A percentile compares a stretch with the other conserved stretches of the same genome.
phyloP scores from a whole-genome alignment of 2,888 invertebrate genomes.

The Metalampra italica region DNA sequence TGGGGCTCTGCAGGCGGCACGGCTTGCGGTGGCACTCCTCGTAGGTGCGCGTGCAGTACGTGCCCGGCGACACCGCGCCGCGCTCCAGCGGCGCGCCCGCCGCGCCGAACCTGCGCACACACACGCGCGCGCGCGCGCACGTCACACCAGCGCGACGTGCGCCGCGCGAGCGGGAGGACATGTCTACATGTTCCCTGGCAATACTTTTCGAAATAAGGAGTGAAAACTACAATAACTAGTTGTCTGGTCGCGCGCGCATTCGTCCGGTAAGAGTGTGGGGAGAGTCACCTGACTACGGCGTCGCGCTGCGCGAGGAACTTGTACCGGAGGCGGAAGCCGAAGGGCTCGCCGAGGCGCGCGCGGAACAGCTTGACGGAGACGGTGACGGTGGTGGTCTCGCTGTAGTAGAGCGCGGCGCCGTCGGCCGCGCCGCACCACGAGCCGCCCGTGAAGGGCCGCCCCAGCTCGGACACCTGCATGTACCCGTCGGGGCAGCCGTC shows the following conservation, averaged over 20 bases:
- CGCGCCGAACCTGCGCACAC: conserved; percentile 82
- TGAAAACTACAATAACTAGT: no score
- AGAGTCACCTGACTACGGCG: conserved; percentile 84
- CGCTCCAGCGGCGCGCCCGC: conserved; percentile 88
- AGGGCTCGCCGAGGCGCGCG: conserved; percentile 84
- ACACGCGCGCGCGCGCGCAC: not conserved
- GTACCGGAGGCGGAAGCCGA: conserved; percentile 88
- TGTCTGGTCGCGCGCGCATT: no score
- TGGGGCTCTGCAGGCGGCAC: conserved; percentile 92
- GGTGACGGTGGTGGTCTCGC: conserved; percentile 93
- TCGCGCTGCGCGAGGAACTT: conserved; percentile 89
- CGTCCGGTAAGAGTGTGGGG: no score
- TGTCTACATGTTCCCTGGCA: no score
- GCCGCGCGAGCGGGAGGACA: no score
- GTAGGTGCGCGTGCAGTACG: conserved; percentile 90
- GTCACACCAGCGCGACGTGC: no score
- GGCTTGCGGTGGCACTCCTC: conserved; percentile 91
- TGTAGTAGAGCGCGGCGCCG: conserved; percentile 90
- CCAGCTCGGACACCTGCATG: conserved; percentile 91
- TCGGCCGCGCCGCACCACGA: conserved; percentile 93
- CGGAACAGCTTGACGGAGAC: conserved; percentile 89
- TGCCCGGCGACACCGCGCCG: conserved; percentile 90
- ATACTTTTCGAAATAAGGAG: no score
- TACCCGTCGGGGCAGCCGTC: conserved; percentile 93
- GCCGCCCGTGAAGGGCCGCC: conserved; percentile 92